phyloP scores from a whole-genome alignment of 2,113 vertebrate species.

The Cephalophus harveyi region DNA sequence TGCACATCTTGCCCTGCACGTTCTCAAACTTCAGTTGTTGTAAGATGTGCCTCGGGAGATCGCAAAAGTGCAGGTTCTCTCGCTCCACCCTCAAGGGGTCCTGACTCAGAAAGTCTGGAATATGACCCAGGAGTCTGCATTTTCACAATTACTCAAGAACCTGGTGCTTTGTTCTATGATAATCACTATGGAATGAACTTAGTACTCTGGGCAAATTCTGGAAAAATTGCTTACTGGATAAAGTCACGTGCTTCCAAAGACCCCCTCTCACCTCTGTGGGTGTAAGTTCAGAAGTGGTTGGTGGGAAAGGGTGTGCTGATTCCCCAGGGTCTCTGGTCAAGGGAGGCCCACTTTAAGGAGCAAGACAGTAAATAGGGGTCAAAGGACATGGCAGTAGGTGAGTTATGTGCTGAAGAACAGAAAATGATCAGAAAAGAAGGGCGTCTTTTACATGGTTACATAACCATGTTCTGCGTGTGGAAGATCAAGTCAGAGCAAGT shows the following conservation, averaged over 20 bases:
- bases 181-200: not conserved
- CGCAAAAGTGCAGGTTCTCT: not conserved
- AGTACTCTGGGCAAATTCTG: not conserved
- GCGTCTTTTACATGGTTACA: too few species aligned
- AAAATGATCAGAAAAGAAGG: not conserved
- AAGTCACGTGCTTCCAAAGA: not conserved
- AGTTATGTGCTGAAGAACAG: not conserved
- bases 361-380: not conserved
- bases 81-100: too few species aligned
- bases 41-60: not conserved
- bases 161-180: not conserved
- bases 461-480: too few species aligned
- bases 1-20: fast-evolving
- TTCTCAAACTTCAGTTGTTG: not conserved
- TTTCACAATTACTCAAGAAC: not conserved
- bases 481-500: not conserved
- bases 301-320: not conserved
- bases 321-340: not conserved
- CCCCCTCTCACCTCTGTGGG: not conserved
- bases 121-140: not conserved
- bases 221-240: not conserved
- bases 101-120: not conserved
- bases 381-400: fast-evolving
- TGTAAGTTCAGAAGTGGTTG: not conserved
- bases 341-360: not conserved